A percentile compares a stretch with the other conserved stretches of the same genome.
These are phyloP conservation scores for Tupaia tana DNA, from an alignment of 2,113 vertebrate species.

Conservation along the genomic window DNA sequence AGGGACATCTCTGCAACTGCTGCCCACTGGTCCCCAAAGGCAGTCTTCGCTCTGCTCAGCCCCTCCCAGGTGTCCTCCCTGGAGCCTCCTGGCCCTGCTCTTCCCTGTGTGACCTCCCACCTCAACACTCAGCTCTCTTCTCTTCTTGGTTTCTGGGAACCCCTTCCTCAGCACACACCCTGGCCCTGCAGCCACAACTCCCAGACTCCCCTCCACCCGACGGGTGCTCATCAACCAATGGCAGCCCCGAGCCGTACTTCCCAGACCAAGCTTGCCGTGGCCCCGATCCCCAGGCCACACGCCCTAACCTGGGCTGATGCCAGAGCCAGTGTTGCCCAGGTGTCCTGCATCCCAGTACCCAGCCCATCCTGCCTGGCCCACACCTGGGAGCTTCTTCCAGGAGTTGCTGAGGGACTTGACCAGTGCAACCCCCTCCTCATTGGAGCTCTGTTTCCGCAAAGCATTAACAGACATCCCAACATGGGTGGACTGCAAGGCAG, in stretches of 20 bases:
- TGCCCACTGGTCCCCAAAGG: neutral
- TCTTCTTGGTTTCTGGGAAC: neutral
- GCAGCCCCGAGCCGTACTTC: neutral
- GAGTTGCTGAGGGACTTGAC: conserved; percentile 97
- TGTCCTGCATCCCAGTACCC: neutral
- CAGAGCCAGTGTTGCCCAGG: neutral
- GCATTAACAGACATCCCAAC: conserved; percentile 98
- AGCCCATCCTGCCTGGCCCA: conserved; percentile 37
- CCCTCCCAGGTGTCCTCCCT: neutral
- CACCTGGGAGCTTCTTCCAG: conserved; percentile 97
- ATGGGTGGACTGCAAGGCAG: conserved; percentile 92
- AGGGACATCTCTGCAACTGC: too few relatives aligned
- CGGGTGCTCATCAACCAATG: neutral
- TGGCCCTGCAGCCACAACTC: neutral
- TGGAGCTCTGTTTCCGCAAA: conserved; percentile 95
- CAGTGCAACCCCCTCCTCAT: conserved; percentile 94
- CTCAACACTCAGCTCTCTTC: neutral
- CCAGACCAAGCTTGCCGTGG: too few relatives aligned
- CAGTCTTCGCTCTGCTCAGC: neutral
- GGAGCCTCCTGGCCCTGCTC: neutral
- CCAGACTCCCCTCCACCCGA: neutral
- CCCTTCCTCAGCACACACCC: neutral
- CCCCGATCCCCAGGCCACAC: neutral
- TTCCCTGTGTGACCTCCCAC: neutral
- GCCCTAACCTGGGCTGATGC: neutral